Base-by-base conservation (phyloP, 2,797 vertebrate species). In the Microcaecilia unicolor region DNA sequence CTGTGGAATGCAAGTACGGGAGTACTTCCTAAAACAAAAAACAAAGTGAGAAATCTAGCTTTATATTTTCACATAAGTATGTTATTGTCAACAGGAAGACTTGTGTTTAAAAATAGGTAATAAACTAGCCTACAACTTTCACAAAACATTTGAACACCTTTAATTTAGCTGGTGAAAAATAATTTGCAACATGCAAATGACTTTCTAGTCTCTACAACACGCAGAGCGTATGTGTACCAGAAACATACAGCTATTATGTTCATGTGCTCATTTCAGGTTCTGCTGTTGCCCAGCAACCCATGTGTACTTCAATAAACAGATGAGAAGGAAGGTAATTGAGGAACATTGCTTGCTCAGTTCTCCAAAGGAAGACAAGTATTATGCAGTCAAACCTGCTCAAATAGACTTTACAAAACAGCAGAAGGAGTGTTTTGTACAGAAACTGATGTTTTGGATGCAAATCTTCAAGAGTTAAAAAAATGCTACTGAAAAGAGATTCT, bases 291-390 rank as follows among this genome's bases (percentile, higher is more conserved):
- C 24, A 36, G 44, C 1, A 3, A 34, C 28, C 45, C 8, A 37
- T 31, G 37, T 1, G 1, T 24, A 22, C 58, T 54, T 62, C 41
- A 9, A 32, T 48, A 61, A 66, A 59, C 18, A 48, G n/a, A n/a
- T 14, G 11, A 16, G 46, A n/a, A 25, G 34, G 56, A 20, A 1
- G 4, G n/a, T n/a, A n/a, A n/a, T n/a, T 4, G 35, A 53, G 38
- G 41, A 11, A 14, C 24, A 26, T 1, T 0, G 41, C 44, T 31
- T 4, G 3, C 36, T 51, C 22, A 28, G 39, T 45, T 55, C 31
- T 1, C 0, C 37, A 43, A 34, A 58, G 51, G 29, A 32, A 41
- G 26, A 61, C 61, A 48, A 45, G 27, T 56, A 36, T 22, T 11
- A 41, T 22, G 4, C 21, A 38, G 53, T 41, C 35, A 25, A 44